These are phyloP conservation scores for Gouania willdenowi DNA, from an alignment of 2,797 vertebrate species.

Conservation along the genomic window DNA sequence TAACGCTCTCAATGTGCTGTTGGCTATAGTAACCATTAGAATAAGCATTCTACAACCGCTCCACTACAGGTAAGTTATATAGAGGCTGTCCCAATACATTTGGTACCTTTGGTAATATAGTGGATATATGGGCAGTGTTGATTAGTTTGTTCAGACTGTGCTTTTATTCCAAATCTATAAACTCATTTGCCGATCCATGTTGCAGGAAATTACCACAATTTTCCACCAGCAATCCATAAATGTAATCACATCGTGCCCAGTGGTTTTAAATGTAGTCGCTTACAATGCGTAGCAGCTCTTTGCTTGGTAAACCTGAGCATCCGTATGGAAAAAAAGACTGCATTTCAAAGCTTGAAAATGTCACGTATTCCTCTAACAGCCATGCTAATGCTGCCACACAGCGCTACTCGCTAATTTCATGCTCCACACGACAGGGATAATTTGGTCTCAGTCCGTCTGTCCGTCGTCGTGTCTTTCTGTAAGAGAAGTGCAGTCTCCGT, in stretches of 20 bases:
- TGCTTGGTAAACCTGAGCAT: conserved; percentile 13
- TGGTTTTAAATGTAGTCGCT: conserved; percentile 13
- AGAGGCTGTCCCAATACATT: no score
- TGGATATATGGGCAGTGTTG: no score
- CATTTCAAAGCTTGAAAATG: conserved; percentile 50
- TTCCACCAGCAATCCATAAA: conserved; percentile 4
- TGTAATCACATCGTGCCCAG: conserved; percentile 10
- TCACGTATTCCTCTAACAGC: conserved; percentile 61
- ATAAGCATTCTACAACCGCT: no score
- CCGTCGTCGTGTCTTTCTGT: conserved; percentile 23
- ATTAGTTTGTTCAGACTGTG: neutral
- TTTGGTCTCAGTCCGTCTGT: conserved; percentile 56
- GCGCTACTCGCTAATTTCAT: conserved; percentile 73
- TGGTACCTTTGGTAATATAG: no score
- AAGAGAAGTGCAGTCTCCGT: conserved; percentile 16
- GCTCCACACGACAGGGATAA: conserved; percentile 67
- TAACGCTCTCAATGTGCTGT: no score
- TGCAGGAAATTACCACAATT: conserved; percentile 12
- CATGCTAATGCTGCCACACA: conserved; percentile 70
- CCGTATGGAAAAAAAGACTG: conserved; percentile 19
- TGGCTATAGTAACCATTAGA: no score
- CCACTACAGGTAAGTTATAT: no score
- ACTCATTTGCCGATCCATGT: conserved; percentile 5
- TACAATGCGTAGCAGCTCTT: conserved; percentile 22
- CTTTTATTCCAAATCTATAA: conserved; percentile 11